A percentile compares a stretch with the other conserved stretches of the same genome.
These are phyloP conservation scores for Montipora capitata DNA, from an alignment of 92 coral and sea anemone species.

Conservation along the genomic window DNA sequence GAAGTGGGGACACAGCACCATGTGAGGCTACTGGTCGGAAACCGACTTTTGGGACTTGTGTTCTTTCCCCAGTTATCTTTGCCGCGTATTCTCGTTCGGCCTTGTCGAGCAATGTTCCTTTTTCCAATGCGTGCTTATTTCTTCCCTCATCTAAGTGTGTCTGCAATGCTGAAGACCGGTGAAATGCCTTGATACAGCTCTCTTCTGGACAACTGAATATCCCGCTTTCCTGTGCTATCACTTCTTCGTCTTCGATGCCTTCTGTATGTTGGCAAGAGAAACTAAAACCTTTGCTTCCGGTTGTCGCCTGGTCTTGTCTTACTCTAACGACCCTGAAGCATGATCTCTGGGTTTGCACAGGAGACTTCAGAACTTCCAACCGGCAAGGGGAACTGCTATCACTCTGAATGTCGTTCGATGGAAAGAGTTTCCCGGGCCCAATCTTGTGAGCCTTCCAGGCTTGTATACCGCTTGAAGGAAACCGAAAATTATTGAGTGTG, in stretches of 20 bases:
- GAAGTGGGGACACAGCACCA: constrained; percentile 23
- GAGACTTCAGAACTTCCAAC: constrained; percentile 27
- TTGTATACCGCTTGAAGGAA: constrained; percentile 22
- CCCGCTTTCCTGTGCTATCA: constrained; percentile 27
- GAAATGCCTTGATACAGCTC: constrained; percentile 37
- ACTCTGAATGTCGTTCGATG: constrained; percentile 23
- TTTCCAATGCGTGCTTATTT: constrained; percentile 42
- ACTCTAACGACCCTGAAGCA: constrained; percentile 10
- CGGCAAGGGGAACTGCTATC: constrained; percentile 16
- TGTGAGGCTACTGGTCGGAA: constrained; percentile 26
- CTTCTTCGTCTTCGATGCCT: constrained; percentile 25
- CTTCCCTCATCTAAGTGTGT: constrained; percentile 45
- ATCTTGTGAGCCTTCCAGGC: constrained; percentile 43
- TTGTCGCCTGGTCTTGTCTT: constrained; percentile 23
- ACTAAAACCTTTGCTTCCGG: not conserved
- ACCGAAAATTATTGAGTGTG: constrained; percentile 47
- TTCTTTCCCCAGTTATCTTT: constrained; percentile 50
- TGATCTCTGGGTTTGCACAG: constrained; percentile 12
- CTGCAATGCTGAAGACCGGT: constrained; percentile 34
- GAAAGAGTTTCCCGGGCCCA: constrained; percentile 21
- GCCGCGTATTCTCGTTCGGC: constrained; percentile 56
- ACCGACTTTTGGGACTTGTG: constrained; percentile 48
- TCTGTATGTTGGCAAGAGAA: not conserved
- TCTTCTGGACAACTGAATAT: constrained; percentile 55
- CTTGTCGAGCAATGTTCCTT: constrained; percentile 55